phyloP scores from a whole-genome alignment of 2,888 invertebrate genomes.

The Cephus sareptanus region DNA sequence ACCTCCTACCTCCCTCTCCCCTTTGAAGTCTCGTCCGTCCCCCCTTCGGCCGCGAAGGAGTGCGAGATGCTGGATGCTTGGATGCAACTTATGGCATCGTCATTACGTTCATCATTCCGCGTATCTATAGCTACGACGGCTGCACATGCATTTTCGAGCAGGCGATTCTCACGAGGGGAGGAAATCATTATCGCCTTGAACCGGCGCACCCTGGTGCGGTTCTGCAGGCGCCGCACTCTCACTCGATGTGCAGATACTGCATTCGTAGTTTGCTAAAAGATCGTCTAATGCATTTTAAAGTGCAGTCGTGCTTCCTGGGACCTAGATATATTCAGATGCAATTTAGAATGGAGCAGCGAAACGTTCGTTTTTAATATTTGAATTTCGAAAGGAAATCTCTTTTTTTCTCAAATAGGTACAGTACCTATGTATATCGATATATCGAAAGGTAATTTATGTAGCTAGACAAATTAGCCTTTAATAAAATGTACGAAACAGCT shows the following conservation, averaged over 20 bases:
- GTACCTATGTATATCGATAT: neutral
- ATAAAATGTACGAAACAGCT: neutral
- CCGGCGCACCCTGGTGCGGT: neutral
- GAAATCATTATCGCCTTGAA: conserved; percentile 4
- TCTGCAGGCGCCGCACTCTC: neutral
- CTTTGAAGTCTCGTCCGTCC: neutral
- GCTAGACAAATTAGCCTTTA: neutral
- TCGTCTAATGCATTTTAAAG: conserved; percentile 5
- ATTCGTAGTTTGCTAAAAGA: neutral
- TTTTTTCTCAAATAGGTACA: neutral
- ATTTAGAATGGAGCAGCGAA: neutral
- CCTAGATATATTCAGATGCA: neutral
- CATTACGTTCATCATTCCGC: neutral
- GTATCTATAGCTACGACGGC: neutral
- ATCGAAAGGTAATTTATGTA: neutral
- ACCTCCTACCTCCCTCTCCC: neutral
- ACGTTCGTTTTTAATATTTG: neutral
- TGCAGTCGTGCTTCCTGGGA: neutral
- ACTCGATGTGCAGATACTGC: neutral
- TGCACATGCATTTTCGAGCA: neutral
- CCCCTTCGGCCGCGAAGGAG: neutral
- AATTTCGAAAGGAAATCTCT: neutral
- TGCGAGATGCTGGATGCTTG: neutral
- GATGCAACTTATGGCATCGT: neutral
- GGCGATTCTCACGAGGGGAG: conserved; percentile 3